Conservation (phyloP, 2,797 vertebrate genomes). For the Echeneis naucrates region DNA sequence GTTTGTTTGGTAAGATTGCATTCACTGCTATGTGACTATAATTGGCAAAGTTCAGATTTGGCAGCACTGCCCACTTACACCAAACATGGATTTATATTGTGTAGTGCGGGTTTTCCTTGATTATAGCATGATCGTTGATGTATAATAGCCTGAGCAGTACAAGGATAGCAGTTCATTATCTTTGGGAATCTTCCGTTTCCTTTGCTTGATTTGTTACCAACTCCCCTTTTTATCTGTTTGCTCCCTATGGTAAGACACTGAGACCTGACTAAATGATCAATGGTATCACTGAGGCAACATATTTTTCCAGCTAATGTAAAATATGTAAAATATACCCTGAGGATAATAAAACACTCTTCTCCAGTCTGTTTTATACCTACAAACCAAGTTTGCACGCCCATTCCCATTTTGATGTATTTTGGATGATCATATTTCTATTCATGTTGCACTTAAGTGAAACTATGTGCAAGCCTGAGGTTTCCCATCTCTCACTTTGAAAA, state of each 20-base stretch:
- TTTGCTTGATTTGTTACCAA: slow-evolving; percentile 5
- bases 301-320: slow-evolving; percentile 8
- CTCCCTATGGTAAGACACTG: slow-evolving; percentile 5
- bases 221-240: background rate
- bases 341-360: slow-evolving; percentile 19
- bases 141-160: background rate
- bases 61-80: background rate
- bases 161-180: slow-evolving; percentile 1
- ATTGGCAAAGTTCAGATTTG: background rate
- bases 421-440: background rate
- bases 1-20: background rate
- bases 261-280: slow-evolving; percentile 24
- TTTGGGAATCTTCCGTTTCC: background rate
- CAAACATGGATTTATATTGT: background rate
- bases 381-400: background rate
- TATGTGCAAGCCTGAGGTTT: background rate
- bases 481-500: slow-evolving; percentile 4
- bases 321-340: slow-evolving; percentile 6
- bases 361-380: background rate
- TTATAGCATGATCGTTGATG: slow-evolving; percentile 9
- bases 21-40: background rate
- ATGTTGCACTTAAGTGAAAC: background rate
- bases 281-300: slow-evolving; percentile 13
- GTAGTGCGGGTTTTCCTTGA: background rate
- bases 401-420: background rate